A percentile compares a stretch with the other conserved stretches of the same genome.
Conservation (phyloP, 2,113 vertebrate species). For the Pedionomus torquatus region DNA sequence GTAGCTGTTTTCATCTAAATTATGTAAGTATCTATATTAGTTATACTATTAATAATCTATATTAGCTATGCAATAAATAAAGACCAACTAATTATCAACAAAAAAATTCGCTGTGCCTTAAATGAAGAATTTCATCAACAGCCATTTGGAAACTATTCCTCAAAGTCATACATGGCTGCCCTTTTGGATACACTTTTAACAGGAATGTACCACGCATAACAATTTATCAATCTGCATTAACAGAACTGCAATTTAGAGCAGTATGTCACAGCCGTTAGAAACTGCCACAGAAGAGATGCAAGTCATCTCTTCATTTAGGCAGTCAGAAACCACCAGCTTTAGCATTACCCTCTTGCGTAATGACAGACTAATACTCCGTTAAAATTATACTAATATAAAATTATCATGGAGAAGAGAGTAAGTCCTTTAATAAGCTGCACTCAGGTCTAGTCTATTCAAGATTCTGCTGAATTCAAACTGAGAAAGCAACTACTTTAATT, state of each 20-base stretch:
- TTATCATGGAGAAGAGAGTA: not conserved
- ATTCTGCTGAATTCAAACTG: not conserved
- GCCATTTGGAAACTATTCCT: not conserved
- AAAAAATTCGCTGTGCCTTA: not conserved
- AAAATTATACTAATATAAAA: not conserved
- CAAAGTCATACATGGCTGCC: not conserved
- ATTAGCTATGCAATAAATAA: not conserved
- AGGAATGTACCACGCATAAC: not conserved
- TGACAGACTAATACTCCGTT: not conserved
- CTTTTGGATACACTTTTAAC: not conserved
- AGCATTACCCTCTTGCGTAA: not conserved
- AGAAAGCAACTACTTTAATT: not conserved
- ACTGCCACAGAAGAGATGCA: not conserved
- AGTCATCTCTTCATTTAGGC: not conserved
- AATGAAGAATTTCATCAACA: not conserved
- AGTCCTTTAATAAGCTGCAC: not conserved
- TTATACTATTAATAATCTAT: not conserved
- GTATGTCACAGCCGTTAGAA: not conserved
- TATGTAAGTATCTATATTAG: not conserved
- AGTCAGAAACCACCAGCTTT: not conserved
- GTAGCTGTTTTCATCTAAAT: not conserved
- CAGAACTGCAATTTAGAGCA: not conserved
- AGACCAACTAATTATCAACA: not conserved
- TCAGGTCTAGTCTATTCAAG: not conserved
- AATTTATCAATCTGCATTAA: not conserved